Conservation (phyloP, 2,888 invertebrate species). For the Agelastica alni region DNA sequence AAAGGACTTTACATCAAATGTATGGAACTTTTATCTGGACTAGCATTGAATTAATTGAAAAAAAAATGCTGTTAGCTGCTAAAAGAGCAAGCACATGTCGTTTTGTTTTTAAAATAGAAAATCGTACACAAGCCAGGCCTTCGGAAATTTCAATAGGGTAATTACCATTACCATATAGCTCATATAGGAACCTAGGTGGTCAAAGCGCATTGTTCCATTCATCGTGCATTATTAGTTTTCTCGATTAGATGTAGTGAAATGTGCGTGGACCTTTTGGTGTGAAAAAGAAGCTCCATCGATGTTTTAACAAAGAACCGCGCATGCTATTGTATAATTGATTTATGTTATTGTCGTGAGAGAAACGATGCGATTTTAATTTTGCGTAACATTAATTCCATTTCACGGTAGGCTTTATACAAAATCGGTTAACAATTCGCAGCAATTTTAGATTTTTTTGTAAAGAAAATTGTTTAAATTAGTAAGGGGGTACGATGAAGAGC, state of each 20-base stretch:
- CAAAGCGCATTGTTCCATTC: not conserved
- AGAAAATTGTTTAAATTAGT: too few relatives aligned
- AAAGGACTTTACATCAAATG: too few relatives aligned
- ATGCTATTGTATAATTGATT: conserved; percentile 22
- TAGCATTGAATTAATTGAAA: too few relatives aligned
- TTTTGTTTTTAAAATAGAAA: too few relatives aligned
- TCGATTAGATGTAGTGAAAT: not conserved
- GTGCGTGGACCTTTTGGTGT: not conserved
- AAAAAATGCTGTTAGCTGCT: too few relatives aligned
- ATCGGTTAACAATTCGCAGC: conserved; percentile 3
- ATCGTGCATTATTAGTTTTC: not conserved
- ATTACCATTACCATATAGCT: too few relatives aligned
- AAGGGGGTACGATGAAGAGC: too few relatives aligned
- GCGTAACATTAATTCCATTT: conserved; percentile 16
- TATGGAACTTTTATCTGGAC: too few relatives aligned
- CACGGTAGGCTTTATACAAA: conserved; percentile 3
- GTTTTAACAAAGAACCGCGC: conserved; percentile 9
- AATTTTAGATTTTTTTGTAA: not conserved
- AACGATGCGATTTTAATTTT: conserved; percentile 10
- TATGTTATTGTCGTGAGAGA: conserved; percentile 14
- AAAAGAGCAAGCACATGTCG: too few relatives aligned
- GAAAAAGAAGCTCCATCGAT: conserved; percentile 8
- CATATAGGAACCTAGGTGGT: not conserved
- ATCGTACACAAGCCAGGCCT: too few relatives aligned
- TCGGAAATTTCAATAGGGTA: too few relatives aligned